Evolutionary conservation across 2,797 vertebrate species (phyloP).

Genomic region (Gouania willdenowi): DNA sequence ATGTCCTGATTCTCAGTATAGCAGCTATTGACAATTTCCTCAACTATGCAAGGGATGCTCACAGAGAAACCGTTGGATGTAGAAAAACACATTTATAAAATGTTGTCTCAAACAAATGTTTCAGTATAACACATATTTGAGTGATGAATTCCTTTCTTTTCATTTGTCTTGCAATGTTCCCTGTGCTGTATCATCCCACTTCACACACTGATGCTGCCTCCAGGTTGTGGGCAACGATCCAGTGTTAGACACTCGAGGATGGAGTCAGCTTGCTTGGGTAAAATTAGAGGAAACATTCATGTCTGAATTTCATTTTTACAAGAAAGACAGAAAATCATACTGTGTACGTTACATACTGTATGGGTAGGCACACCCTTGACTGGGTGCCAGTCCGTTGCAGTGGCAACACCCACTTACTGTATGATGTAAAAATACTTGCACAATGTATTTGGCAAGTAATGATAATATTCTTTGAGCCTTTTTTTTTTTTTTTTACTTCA

Average conservation of each 20-base stretch:
- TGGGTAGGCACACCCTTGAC: no score
- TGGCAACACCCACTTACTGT: no score
- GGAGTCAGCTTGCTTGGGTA: constrained; percentile 2
- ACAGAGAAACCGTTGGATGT: constrained; percentile 28
- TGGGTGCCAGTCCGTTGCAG: no score
- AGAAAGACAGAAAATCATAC: no score
- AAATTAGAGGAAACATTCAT: constrained; percentile 9
- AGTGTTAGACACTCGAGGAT: constrained; percentile 13
- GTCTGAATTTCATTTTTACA: constrained; percentile 1
- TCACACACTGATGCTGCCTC: constrained; percentile 13
- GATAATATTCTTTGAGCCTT: no score
- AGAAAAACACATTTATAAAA: constrained; percentile 1
- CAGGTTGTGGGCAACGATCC: constrained; percentile 15
- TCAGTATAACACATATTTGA: no score
- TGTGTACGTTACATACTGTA: no score
- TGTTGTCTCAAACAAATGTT: no score
- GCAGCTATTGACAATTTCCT: constrained; percentile 71
- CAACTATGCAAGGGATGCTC: constrained; percentile 62
- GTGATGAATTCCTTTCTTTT: constrained; percentile 9
- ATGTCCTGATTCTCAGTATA: constrained; percentile 18
- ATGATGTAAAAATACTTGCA: no score
- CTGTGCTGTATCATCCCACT: constrained; percentile 2
- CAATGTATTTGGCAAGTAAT: no score
- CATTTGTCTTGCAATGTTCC: not conserved
- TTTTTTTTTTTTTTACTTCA: no score